Base-by-base conservation (phyloP, 1,140 invertebrate genomes). In the Drosophila mojavensis region DNA sequence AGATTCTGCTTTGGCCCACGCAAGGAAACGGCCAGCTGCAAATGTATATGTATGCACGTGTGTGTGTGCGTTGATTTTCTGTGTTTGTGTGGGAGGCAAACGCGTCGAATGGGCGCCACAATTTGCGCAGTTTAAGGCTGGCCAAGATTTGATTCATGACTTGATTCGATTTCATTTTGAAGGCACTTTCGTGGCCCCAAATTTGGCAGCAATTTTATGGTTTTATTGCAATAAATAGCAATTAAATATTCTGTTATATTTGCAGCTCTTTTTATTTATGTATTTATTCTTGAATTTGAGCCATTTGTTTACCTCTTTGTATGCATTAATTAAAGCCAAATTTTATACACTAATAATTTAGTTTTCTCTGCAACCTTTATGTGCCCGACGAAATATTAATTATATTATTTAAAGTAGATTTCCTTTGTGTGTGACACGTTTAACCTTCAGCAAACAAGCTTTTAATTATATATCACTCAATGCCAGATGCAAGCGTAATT, bases 101-200 rank as follows among this genome's bases (percentile, higher is more conserved):
- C 58, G 77, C 77, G 77, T 58, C 75, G 53, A 63, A 43, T 45
- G 76, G 80, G 77, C 76, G 81, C 77, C 81, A 73, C 67, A 77
- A 79, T 84, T 83, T 80, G 81, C 81, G 77, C 81, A 83, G 81
- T 79, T 75, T 80, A 73, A 45, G 79, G 67, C 69, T 66, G 54
- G 60, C 58, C 71, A 69, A 69, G 61, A 69, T 68, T 56, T 68
- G 53, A 63, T 75, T 75, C 63, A 59, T 69, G 53, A 7, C 17
- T 33, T 43, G 20, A 41, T 59, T 74, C 62, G 78, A 81, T 81
- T 81, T 75, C 78, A 75, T 81, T 81, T 81, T 50, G 30, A 60
- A 48, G 65, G 41, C 24, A 73, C 48, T 59, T 75, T 78, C 65
- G 45, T 53, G 45, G 30, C 47, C 20, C 30, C 33, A 3, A 28